Evolutionary conservation across 2,797 vertebrate species (phyloP), one percentile per base, ranked within the genome.

Genomic region (Pipistrellus pygmaeus): DNA sequence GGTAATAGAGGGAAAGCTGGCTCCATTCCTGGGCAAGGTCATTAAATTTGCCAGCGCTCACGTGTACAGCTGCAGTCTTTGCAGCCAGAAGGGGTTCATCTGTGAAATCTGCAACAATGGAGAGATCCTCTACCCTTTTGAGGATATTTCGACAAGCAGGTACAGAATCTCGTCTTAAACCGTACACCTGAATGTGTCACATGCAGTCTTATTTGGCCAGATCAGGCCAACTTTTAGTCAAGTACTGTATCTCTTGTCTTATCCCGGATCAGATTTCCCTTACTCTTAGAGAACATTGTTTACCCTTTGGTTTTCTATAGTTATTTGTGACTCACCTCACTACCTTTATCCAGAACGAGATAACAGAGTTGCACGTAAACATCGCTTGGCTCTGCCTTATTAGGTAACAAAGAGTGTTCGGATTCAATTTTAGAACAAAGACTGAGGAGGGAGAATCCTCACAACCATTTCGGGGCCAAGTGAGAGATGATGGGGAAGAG

Each of bases 11-110:
- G 99, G 99, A 72, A 99, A 99, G 94, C 98, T 99, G 97, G 99
- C 99, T 87, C 99, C 99, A 60, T 99, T 99, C 97, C 98, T 99
- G 97, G 98, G 99, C 90, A 99, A 99, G 97, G 99, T 99, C 93
- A 99, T 99, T 97, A 99, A 99, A 98, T 99, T 99, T 92, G 99
- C 99, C 97, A 99, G 99, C 94, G 98, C 99, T 15, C 99, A 99
- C 0, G 99, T 99, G 46, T 99, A 99, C 97, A 99, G 98, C 98
- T 99, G 99, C 98, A 99, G 99, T 89, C 98, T 99, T 92, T 99
- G 99, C 97, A 99, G 99, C 96, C 99, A 99, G 98, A 99, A 99
- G 96, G 99, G 99, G 77, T 99, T 99, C 98, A 99, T 99, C 98
- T 99, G 99, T 77, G 99, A 99, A 98, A 99, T 99, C 91, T 99